Evolutionary conservation across 2,888 invertebrate species (phyloP), one percentile per base, ranked within the genome.

Genomic region (Selenia dentaria): DNA sequence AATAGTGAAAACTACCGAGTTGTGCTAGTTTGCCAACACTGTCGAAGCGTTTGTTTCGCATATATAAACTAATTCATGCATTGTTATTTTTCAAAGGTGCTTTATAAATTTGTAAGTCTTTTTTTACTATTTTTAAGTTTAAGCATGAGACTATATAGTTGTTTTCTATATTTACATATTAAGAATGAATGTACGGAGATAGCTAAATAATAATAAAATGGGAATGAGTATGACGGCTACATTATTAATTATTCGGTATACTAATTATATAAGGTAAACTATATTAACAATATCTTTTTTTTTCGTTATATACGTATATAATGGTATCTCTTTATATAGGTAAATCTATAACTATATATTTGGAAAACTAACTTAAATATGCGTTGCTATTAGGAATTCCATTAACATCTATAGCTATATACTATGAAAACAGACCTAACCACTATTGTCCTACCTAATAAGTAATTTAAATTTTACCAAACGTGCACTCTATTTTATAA

Each of bases 201-300:
- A 51, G 71, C 71, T 70, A 64, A 70, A 69, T 42, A 55, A 68
- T 63, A 37, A 60, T 62, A 68, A 70, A 52, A 68, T 69, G 67
- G 57, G 36, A 31, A 63, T 69, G 70, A 59, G 43, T 43, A 56
- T 62, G 56, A 60, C 46, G 59, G 35, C 40, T 45, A 53, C 26
- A 41, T 31, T 37, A 27, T 35, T 27, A 35, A 24, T 34, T 22
- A 44, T 41, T 16, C 5, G 28, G 14, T 20, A 24, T 25, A 20
- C n/a, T 12, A n/a, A 24, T 22, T 20, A 5, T 18, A 36, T 1
- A 35, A 32, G n/a, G 8, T 20, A 14, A 16, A 9, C 10, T 11
- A 36, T 27, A 10, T 33, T 8, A 26, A 33, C 13, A 4, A 27
- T 12, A 16, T n/a, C 4, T n/a, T n/a, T n/a, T n/a, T n/a, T n/a